A percentile compares a stretch with the other conserved stretches of the same genome.
phyloP scores from a whole-genome alignment of 2,888 invertebrate genomes.

The Agrochola circellaris region DNA sequence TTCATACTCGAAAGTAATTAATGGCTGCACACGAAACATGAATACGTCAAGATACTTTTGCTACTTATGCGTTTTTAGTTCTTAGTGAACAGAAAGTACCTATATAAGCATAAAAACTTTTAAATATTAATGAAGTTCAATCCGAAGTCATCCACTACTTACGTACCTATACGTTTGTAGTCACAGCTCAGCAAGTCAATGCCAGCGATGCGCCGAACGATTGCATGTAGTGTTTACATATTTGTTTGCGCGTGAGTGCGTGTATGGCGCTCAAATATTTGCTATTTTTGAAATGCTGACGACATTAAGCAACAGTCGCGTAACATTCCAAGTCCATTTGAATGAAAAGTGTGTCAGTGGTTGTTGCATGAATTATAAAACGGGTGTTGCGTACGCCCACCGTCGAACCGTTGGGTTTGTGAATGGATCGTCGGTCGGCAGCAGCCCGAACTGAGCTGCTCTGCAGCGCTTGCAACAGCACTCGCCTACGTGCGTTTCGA shows the following conservation, averaged over 20 bases:
- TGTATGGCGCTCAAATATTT: constrained; percentile 60
- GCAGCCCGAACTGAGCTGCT: constrained; percentile 54
- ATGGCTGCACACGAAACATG: background rate
- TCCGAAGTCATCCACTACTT: background rate
- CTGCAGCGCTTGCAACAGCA: constrained; percentile 81
- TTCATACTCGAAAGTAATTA: background rate
- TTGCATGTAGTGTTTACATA: constrained; percentile 47
- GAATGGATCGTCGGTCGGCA: constrained; percentile 80
- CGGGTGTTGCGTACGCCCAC: constrained; percentile 81
- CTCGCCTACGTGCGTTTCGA: constrained; percentile 86
- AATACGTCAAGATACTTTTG: background rate
- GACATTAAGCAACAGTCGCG: constrained; percentile 65
- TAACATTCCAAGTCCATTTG: constrained; percentile 66
- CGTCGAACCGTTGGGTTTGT: constrained; percentile 72
- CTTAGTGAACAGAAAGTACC: constrained; percentile 5
- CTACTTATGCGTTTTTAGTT: background rate
- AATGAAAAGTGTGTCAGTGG: constrained; percentile 71
- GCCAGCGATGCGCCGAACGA: constrained; percentile 36
- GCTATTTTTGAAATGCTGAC: constrained; percentile 61
- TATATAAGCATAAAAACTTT: background rate
- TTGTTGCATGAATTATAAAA: constrained; percentile 76
- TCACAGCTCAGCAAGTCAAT: constrained; percentile 43
- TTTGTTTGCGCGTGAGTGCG: constrained; percentile 34
- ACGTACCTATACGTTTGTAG: constrained; percentile 4
- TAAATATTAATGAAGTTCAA: constrained; percentile 14